Conservation (phyloP, 2,113 vertebrate genomes). For the Podarcis raffonei region DNA sequence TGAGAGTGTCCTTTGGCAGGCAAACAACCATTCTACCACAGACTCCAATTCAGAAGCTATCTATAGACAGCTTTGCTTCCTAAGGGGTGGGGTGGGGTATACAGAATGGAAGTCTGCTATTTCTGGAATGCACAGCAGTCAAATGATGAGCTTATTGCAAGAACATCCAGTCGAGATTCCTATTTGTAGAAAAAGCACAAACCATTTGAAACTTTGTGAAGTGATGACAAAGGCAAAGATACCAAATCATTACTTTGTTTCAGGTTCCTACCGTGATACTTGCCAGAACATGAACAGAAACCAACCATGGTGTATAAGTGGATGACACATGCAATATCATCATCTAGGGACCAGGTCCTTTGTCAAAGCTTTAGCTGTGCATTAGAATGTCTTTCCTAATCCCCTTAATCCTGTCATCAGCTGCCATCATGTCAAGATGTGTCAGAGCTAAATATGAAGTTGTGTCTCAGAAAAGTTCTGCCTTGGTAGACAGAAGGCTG, state of each 20-base stretch:
- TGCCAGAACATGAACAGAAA: conserved; percentile 39
- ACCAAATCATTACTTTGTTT: conserved; percentile 34
- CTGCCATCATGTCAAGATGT: conserved; percentile 36
- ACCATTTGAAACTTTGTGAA: conserved; percentile 47
- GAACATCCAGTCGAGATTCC: conserved; percentile 48
- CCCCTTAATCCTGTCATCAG: conserved; percentile 39
- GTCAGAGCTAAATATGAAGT: conserved; percentile 54
- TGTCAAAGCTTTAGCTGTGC: conserved; percentile 44
- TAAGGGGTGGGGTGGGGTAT: conserved; percentile 43
- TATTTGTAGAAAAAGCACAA: conserved; percentile 45
- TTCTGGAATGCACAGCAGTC: conserved; percentile 60
- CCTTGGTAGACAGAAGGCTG: conserved; percentile 40
- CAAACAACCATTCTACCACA: neutral
- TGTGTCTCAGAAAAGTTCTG: conserved; percentile 42
- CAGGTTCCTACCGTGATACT: conserved; percentile 25
- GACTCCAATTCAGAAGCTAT: conserved; percentile 12
- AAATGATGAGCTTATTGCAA: conserved; percentile 53
- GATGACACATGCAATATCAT: conserved; percentile 22
- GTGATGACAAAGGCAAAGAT: conserved; percentile 30
- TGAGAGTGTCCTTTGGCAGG: neutral
- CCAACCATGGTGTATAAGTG: neutral
- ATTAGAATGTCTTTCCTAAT: conserved; percentile 48
- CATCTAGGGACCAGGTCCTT: conserved; percentile 10
- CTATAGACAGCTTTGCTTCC: conserved; percentile 35
- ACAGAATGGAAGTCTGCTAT: conserved; percentile 62